phyloP scores from a whole-genome alignment of 1,140 invertebrate genomes.

The Ooceraea biroi region DNA sequence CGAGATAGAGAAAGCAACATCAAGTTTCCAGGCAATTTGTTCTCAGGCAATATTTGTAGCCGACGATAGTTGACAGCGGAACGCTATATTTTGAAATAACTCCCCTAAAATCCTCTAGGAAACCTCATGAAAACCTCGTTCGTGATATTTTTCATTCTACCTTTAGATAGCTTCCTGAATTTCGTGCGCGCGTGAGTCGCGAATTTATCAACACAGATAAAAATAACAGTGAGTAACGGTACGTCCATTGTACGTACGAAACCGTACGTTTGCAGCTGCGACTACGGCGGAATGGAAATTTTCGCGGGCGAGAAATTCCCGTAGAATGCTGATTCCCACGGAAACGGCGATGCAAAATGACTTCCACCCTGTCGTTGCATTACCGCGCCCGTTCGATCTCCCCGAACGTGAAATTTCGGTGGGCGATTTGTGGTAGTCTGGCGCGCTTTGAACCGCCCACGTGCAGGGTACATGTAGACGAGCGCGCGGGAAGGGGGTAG shows the following conservation, averaged over 20 bases:
- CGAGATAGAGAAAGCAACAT: not conserved
- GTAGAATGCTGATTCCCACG: conserved; percentile 31
- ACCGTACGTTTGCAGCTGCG: not conserved
- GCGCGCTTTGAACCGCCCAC: conserved; percentile 17
- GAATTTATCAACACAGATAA: conserved; percentile 1
- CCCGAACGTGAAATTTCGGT: conserved; percentile 38
- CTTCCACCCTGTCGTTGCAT: conserved; percentile 16
- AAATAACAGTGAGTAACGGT: not conserved
- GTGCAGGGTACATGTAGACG: not conserved
- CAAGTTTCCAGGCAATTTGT: not conserved
- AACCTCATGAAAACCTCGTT: not conserved
- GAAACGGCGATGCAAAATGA: conserved; percentile 25
- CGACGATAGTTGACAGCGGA: not conserved
- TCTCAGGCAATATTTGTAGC: no score
- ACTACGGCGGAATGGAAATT: conserved; percentile 3
- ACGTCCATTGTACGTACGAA: not conserved
- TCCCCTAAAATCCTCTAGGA: not conserved
- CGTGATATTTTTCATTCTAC: not conserved
- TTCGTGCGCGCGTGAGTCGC: not conserved
- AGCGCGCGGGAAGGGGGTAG: not conserved
- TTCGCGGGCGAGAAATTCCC: conserved; percentile 54
- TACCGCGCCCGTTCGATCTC: conserved; percentile 13
- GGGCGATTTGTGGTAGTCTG: conserved; percentile 57
- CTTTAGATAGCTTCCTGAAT: not conserved
- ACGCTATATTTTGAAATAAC: not conserved